Evolutionary conservation across 2,113 vertebrate genomes (phyloP), one percentile per base, ranked within the genome.

Genomic region (Calidris pugnax): DNA sequence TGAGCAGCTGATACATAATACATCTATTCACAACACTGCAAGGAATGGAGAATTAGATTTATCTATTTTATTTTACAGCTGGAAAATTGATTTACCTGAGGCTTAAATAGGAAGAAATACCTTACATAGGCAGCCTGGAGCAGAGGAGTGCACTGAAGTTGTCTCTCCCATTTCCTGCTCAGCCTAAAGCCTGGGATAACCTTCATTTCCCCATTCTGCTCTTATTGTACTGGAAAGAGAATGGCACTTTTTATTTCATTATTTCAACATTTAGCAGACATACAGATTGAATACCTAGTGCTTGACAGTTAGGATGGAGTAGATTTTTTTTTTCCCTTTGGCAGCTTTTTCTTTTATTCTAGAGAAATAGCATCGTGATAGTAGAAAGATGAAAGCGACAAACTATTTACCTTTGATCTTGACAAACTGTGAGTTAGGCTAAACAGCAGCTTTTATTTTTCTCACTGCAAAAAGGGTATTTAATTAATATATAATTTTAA

Each of bases 191-290:
- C 53, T 50, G 13, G 14, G 16, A 27, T n/a, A 66, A 8, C 6
- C 41, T 86, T 59, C 2, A 1, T 47, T 69, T 85, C 26, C 24
- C 37, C 50, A 4, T 57, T 62, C n/a, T 83, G 22, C n/a, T 27
- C 32, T 22, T 14, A 6, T 2, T 24, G 9, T 24, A 30, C 23
- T 30, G n/a, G 50, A 41, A 79, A 66, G 69, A 68, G 51, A 37
- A 75, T 0, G 0, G 21, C 22, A 43, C 9, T 23, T 3, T 51
- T 19, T 66, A 12, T 59, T 86, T 30, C 28, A 43, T 69, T 28
- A 33, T 68, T 69, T 76, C 45, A 48, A 12, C 33, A 35, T 14
- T 47, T 91, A 48, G 53, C n/a, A 93, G 53, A 39, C 1, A 1
- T 14, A 21, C 12, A 79, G 50, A 41, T 7, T 27, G n/a, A 85